Evolutionary conservation across 1,140 invertebrate genomes (phyloP).

Genomic region (Lanistes nyassanus): DNA sequence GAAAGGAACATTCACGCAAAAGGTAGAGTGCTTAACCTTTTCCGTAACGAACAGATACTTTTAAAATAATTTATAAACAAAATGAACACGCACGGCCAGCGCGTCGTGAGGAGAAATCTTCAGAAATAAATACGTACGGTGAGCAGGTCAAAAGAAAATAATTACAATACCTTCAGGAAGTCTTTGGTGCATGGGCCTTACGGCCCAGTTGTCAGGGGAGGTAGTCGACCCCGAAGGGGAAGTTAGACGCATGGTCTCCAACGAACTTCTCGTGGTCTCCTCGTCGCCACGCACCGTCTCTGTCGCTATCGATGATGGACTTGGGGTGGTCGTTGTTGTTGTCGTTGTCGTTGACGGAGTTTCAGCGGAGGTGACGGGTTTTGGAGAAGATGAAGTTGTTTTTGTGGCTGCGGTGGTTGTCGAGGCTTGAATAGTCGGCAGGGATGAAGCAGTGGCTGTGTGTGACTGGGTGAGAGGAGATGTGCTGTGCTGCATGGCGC

Average conservation of each 20-base stretch:
- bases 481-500: neutral
- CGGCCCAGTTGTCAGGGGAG: neutral
- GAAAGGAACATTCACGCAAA: too few species aligned
- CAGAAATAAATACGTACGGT: neutral
- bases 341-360: neutral
- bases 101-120: neutral
- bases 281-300: neutral
- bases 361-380: neutral
- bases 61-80: neutral
- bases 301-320: neutral
- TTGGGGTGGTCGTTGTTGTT: neutral
- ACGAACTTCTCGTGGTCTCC: too few species aligned
- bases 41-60: too few species aligned
- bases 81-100: neutral
- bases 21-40: too few species aligned
- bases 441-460: neutral
- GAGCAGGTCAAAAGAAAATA: neutral
- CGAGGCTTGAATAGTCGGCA: too few species aligned
- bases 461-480: neutral
- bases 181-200: neutral
- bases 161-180: conserved; percentile 9
- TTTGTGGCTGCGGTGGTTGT: neutral
- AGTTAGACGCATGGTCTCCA: too few species aligned
- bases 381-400: neutral
- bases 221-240: too few species aligned